Evolutionary conservation across 2,797 vertebrate genomes (phyloP), one percentile per base, ranked within the genome.

Genomic region (Carduelis carduelis): DNA sequence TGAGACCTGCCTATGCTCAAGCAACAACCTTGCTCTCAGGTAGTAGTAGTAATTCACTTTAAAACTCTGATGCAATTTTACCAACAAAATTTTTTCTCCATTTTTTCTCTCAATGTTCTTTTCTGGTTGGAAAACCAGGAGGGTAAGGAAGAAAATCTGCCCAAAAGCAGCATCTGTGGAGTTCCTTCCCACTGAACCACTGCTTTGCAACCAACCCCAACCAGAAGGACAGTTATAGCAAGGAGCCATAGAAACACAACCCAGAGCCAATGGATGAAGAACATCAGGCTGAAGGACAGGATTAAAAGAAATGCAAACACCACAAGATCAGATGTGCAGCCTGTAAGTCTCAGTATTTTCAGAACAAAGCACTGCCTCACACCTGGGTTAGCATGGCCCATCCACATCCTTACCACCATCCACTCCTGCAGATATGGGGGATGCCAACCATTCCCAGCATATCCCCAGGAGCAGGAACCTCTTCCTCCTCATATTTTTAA

Each of bases 311-410:
- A 78, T 6, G 12, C 0, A 74, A 83, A 52, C 1, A 8, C 46
- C 26, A 46, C 5, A 63, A 59, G 52, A 37, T 26, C 35, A 76
- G 11, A 15, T 24, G 19, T 43, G n/a, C 24, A 79, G 49, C 30
- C 69, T 71, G 23, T 63, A 65, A 61, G 21, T 2, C 4, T 61
- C 50, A 59, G 12, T 21, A 14, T 50, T 50, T 55, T 90, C 55
- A 39, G 24, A 71, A 22, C 26, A 64, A 57, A 91, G 57, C 69
- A 53, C 22, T n/a, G 17, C 49, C 19, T 6, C 46, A 50, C 3
- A 1, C 20, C 46, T 27, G 55, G 28, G 17, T 47, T 30, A 4
- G 2, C 0, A 0, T 21, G 39, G 16, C n/a, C 15, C 43, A 34
- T 32, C 46, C 20, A 56, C 1, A 0, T 21, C 20, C 20, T 44